Evolutionary conservation across 2,113 vertebrate species (phyloP), one percentile per base, ranked within the genome.

Genomic region (Anarrhichthys ocellatus): DNA sequence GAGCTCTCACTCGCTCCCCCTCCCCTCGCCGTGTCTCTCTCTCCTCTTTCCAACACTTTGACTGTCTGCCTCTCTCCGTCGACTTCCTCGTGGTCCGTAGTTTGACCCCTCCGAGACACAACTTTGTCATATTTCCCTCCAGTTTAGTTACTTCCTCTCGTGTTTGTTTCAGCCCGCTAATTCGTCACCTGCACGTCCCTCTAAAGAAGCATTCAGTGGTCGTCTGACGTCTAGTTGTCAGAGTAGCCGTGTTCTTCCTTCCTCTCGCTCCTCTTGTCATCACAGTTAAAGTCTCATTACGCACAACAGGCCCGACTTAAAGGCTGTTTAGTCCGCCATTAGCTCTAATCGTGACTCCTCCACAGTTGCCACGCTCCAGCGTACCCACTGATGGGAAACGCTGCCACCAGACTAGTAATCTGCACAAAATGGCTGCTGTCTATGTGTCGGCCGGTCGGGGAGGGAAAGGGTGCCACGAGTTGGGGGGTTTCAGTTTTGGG

Each of bases 261-360:
- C 78, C 86, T 83, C 64, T 71, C 63, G 27, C 78, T 81, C 76
- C 79, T 73, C 87, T 78, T 84, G 85, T 90, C 87, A 86, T 86
- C 87, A 85, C 91, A 87, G 88, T 92, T 88, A 80, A 85, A 86
- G 84, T 91, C 84, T 90, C 84, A 90, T 91, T 92, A 92, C 86
- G 65, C 85, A 76, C 82, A 89, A 80, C 89, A 89, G 82, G 89
- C 82, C 85, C 44, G 78, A 85, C 89, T 92, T 87, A 81, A 81
- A 87, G 80, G 84, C 90, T 88, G 91, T 91, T 93, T 93, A 91
- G 88, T 73, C 81, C 75, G 85, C 74, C 84, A 91, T 92, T 91
- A 93, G 81, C 83, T 90, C 84, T 91, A 90, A 93, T 93, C 88
- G 88, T 74, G 85, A 86, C 89, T 86, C 87, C 78, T 82, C 78